phyloP scores from a whole-genome alignment of 2,113 vertebrate genomes.

The Mustela nigripes region DNA sequence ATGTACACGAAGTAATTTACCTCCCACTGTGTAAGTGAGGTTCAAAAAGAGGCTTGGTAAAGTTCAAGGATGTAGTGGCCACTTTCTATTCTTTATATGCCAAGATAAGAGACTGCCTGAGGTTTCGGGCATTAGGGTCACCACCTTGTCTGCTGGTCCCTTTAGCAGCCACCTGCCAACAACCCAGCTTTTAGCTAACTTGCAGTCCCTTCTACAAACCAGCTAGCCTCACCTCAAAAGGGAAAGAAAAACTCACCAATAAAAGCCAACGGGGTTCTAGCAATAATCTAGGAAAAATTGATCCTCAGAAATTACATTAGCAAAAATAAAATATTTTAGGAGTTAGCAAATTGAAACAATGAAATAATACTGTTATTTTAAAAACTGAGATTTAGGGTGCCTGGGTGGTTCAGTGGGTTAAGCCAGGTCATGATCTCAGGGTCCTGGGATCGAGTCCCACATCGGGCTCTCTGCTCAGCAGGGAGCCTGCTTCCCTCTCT shows the following conservation, averaged over 20 bases:
- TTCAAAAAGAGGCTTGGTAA: not conserved
- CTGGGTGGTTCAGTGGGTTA: no score
- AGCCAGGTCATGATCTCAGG: no score
- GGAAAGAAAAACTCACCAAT: not conserved
- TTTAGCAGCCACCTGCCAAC: not conserved
- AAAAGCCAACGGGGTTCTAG: not conserved
- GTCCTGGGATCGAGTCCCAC: no score
- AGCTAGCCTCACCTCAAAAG: not conserved
- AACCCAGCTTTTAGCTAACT: not conserved
- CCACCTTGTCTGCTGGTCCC: not conserved
- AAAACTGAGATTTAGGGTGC: not conserved
- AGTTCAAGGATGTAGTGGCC: not conserved
- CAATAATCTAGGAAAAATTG: not conserved
- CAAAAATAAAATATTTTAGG: not conserved
- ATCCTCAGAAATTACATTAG: not conserved
- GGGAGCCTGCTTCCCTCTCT: no score
- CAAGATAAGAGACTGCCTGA: not conserved
- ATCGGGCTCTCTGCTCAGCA: no score
- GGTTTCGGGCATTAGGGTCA: not conserved
- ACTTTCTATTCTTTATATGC: not conserved
- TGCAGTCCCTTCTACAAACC: not conserved
- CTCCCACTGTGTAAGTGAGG: not conserved
- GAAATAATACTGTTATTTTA: not conserved
- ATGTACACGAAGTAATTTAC: not conserved
- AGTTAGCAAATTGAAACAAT: not conserved